Evolutionary conservation across 2,113 vertebrate genomes (phyloP), one percentile per base, ranked within the genome.

Genomic region (Seriola quinqueradiata): DNA sequence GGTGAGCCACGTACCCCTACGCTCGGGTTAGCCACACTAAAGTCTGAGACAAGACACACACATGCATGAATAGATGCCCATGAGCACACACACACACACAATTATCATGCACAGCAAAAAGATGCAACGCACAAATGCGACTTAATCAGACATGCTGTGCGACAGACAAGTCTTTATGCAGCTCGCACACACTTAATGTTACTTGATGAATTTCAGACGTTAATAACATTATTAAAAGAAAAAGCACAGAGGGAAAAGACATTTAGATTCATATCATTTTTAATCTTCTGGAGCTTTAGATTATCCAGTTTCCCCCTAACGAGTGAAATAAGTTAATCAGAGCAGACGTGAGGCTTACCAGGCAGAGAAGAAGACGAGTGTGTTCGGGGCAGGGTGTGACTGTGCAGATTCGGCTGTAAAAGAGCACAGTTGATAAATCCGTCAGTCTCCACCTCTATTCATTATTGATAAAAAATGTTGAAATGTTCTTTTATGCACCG

Each of bases 281-380:
- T 50, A 46, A 74, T 73, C 34, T 48, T 4, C 14, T 58, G 34
- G 0, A 63, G 8, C 52, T 54, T 65, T 63, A 38, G 6, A 66
- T 74, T 13, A 66, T 44, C 46, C 12, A 8, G 8, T 64, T 58
- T 52, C 28, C 3, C 32, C 19, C 14, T 38, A 52, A 59, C 71
- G 12, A 5, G 3, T 64, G 52, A 54, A 66, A 57, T 48, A 40
- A 50, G 54, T 23, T 16, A 10, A 71, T 75, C 21, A 58, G 38
- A 46, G 5, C 71, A 28, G 55, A 58, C 3, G 50, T n/a, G 36
- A 74, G 36, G 73, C 95, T 5, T 86, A 95, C 96, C 96, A 6
- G 96, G 96, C 59, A 98, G 92, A 0, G 96, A 96, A 5, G 95
- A 97, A 78, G 95, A 94, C n/a, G 95, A 97, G 87, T 95, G 89